Conservation (phyloP, 2,888 invertebrate genomes). For the Melanargia galathea region DNA sequence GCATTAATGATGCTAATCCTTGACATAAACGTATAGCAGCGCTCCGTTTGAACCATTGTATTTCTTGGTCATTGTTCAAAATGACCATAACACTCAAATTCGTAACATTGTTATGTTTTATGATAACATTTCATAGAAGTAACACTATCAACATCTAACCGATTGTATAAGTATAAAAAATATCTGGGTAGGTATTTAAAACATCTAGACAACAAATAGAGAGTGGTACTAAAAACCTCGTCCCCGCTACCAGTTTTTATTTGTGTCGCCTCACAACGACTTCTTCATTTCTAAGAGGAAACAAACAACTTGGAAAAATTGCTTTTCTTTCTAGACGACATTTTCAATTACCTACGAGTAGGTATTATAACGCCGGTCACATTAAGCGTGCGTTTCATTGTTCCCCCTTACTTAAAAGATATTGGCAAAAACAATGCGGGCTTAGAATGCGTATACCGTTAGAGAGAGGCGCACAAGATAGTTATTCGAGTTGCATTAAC, state of each 20-base stretch:
- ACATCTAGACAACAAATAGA: slow-evolving; percentile 4
- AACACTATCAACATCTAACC: not conserved
- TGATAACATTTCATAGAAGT: not conserved
- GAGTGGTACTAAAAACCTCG: slow-evolving; percentile 10
- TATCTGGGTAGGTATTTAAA: not conserved
- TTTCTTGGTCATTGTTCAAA: not conserved
- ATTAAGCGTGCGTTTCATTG: slow-evolving; percentile 29
- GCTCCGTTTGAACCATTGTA: slow-evolving; percentile 11
- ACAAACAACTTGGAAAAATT: slow-evolving; percentile 20
- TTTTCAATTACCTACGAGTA: slow-evolving; percentile 21
- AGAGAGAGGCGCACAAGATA: slow-evolving; percentile 56
- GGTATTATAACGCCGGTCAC: slow-evolving; percentile 2
- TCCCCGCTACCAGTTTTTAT: slow-evolving; percentile 13
- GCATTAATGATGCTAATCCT: slow-evolving; percentile 50
- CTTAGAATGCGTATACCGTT: slow-evolving; percentile 64
- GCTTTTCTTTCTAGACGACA: slow-evolving; percentile 22
- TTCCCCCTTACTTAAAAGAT: slow-evolving; percentile 41
- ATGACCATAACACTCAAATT: not conserved
- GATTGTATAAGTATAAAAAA: not conserved
- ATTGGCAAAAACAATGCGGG: slow-evolving; percentile 68
- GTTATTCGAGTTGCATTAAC: slow-evolving; percentile 58
- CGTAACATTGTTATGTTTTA: not conserved
- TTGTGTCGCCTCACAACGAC: slow-evolving; percentile 12
- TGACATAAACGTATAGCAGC: slow-evolving; percentile 34
- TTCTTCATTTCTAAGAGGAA: slow-evolving; percentile 12